phyloP scores from a whole-genome alignment of 1,140 invertebrate genomes.

The Drosophila repletoides region DNA sequence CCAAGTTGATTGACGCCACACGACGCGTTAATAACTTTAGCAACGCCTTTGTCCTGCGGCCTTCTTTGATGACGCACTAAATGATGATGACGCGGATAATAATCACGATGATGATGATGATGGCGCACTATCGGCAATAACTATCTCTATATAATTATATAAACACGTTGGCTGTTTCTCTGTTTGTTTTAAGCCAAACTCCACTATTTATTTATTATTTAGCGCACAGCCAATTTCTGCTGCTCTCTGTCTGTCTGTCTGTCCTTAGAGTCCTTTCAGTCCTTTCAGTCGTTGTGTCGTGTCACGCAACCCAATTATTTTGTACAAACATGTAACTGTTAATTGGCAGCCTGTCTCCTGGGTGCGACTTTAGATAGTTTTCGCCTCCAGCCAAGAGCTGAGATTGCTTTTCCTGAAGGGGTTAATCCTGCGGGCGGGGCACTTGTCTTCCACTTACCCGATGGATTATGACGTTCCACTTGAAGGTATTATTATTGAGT shows the following conservation, averaged over 20 bases:
- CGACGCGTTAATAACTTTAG: constrained; percentile 80
- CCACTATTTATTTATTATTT: constrained; percentile 71
- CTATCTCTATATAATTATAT: constrained; percentile 48
- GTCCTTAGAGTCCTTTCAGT: background rate
- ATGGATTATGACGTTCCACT: background rate
- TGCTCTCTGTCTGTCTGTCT: background rate
- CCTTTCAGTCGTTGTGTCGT: constrained; percentile 33
- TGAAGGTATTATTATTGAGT: background rate
- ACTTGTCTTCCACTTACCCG: too few relatives aligned
- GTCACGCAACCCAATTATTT: constrained; percentile 79
- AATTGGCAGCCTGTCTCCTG: constrained; percentile 74
- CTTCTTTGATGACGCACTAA: constrained; percentile 68
- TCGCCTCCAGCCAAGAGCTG: constrained; percentile 31
- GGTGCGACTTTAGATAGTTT: constrained; percentile 65
- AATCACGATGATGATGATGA: constrained; percentile 39
- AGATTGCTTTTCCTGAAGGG: constrained; percentile 65
- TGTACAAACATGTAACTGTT: constrained; percentile 78
- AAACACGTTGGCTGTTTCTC: background rate
- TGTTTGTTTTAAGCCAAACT: constrained; percentile 62
- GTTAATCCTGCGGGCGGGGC: constrained; percentile 25
- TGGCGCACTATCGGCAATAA: constrained; percentile 68
- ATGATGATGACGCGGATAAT: constrained; percentile 25
- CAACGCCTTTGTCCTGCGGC: constrained; percentile 74
- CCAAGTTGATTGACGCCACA: constrained; percentile 75
- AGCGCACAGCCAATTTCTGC: constrained; percentile 12